Percentiles rank a stretch among this genome's conserved stretches.
Evolutionary conservation across 2,797 vertebrate genomes (phyloP).

Genomic region (Xenops minutus): DNA sequence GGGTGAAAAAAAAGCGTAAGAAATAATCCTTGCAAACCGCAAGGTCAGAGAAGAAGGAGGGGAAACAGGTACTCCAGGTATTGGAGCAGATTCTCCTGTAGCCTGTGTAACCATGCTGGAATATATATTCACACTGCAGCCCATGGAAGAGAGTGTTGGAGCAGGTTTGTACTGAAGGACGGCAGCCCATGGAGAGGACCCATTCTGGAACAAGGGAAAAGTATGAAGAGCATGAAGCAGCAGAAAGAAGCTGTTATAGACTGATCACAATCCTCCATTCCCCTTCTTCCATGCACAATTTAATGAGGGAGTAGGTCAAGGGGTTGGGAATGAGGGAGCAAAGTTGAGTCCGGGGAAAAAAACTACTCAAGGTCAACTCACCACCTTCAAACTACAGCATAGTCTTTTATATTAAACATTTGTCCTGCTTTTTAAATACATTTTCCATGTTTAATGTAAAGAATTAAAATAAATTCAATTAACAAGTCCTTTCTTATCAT

Average conservation of each 20-base stretch:
- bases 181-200: neutral
- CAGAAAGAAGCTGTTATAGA: neutral
- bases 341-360: neutral
- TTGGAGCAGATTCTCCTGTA: neutral
- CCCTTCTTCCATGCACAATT: neutral
- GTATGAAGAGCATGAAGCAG: neutral
- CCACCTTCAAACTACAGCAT: neutral
- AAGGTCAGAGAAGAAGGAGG: neutral
- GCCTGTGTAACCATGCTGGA: neutral
- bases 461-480: neutral
- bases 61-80: neutral
- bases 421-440: neutral
- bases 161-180: neutral
- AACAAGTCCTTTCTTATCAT: neutral
- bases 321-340: neutral
- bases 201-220: neutral
- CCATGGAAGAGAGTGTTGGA: neutral
- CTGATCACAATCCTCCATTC: neutral
- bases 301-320: neutral
- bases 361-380: neutral
- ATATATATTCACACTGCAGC: neutral
- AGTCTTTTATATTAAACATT: neutral
- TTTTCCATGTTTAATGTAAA: neutral
- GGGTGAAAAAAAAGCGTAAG: fast-evolving
- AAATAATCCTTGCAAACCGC: neutral